Base-by-base conservation (phyloP, 2,113 vertebrate species). In the Orcinus orca region DNA sequence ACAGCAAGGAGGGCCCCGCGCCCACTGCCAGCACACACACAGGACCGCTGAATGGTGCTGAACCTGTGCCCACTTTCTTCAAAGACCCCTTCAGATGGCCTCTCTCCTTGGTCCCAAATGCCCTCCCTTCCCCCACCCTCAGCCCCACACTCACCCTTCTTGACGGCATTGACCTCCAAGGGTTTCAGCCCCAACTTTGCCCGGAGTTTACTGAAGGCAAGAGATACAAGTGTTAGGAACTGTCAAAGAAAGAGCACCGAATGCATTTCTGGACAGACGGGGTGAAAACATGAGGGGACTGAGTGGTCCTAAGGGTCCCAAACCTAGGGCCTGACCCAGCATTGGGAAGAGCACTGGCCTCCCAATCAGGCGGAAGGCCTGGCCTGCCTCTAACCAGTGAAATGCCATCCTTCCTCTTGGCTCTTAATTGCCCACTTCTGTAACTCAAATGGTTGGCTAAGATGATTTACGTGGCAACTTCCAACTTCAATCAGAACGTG, bases 141-240 rank as follows among this genome's bases (percentile, higher is more conserved):
- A 10, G 38, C 47, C 41, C 18, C 3, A 10, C 2, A 60, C 98
- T 98, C 83, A 99, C 99, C 98, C 95, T 99, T 99, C 93, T 99
- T 99, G 94, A 96, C 67, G 6, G 99, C 98, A 95, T 98, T 99
- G 47, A 99, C 47, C 10, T 99, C 99, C 96, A 99, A 98, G 10
- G 99, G 99, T 97, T 99, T 99, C 88, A 99, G 97, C 70, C 99
- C 99, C 96, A 99, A 98, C 98, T 99, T 99, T 7, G 99, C 99
- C 87, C 99, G 98, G 91, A 99, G 99, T 97, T 99, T 99, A 98
- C 99, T 99, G 95, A 65, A 44, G 38, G 81, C 62, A 81, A 96
- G 38, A 97, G 4, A 83, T 5, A 88, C 3, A 63, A 17, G 13
- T 21, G n/a, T 96, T 62, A 97, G 17, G 1, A 65, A 67, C 41